phyloP scores from a whole-genome alignment of 2,888 invertebrate genomes.

The Orgyia antiqua region DNA sequence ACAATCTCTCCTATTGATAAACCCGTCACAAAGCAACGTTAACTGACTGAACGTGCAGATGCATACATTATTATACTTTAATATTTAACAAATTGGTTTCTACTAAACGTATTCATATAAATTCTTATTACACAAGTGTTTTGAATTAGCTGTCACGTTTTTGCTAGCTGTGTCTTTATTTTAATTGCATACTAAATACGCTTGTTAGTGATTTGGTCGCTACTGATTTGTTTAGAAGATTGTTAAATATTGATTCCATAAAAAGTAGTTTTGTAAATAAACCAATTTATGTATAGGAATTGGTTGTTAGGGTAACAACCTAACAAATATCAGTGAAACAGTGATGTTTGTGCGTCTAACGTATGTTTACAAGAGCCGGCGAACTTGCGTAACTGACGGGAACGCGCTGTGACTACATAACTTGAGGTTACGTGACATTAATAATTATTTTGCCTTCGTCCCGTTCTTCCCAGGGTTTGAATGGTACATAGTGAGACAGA shows the following conservation, averaged over 20 bases:
- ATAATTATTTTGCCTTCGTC: slow-evolving; percentile 50
- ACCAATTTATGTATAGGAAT: too few relatives aligned
- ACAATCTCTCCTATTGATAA: slow-evolving; percentile 30
- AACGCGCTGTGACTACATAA: slow-evolving; percentile 49
- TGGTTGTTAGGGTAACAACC: too few relatives aligned
- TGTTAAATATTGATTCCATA: too few relatives aligned
- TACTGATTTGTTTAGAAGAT: too few relatives aligned
- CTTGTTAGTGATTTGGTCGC: too few relatives aligned
- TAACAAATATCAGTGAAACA: too few relatives aligned
- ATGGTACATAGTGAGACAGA: slow-evolving; percentile 1
- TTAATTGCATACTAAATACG: too few relatives aligned
- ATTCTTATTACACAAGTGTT: slow-evolving; percentile 1
- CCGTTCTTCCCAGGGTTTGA: slow-evolving; percentile 22
- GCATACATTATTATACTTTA: slow-evolving; percentile 26
- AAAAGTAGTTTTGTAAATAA: too few relatives aligned
- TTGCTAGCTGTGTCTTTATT: slow-evolving; percentile 12
- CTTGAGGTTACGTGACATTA: slow-evolving; percentile 51
- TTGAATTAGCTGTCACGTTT: slow-evolving; percentile 13
- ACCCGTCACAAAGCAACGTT: slow-evolving; percentile 16
- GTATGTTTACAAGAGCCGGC: slow-evolving; percentile 20
- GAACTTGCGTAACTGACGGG: slow-evolving; percentile 34
- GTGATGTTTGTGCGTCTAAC: slow-evolving; percentile 11
- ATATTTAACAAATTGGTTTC: slow-evolving; percentile 4
- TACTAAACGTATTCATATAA: background rate
- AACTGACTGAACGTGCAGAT: slow-evolving; percentile 11